phyloP scores from a whole-genome alignment of 2,113 vertebrate species.

The Mormyrus iriodes region DNA sequence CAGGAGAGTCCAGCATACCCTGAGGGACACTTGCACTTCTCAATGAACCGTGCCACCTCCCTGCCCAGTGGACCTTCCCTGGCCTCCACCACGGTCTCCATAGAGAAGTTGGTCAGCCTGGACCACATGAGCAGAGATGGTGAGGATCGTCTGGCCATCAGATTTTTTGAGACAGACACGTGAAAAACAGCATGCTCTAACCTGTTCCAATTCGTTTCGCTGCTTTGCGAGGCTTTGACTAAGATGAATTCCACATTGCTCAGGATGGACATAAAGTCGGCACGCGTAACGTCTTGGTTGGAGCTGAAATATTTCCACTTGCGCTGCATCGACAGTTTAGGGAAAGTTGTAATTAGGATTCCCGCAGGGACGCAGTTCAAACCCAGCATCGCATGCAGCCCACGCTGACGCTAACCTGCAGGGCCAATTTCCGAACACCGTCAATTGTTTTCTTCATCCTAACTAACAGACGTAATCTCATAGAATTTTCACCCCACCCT shows the following conservation, averaged over 20 bases:
- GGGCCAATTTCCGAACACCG: not conserved
- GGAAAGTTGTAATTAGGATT: not conserved
- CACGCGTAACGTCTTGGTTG: slow-evolving; percentile 66
- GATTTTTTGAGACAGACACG: not conserved
- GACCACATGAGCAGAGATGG: not conserved
- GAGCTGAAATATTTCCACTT: slow-evolving; percentile 89
- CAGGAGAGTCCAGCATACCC: slow-evolving; percentile 83
- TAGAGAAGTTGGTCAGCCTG: slow-evolving; percentile 83
- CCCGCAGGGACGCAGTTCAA: not conserved
- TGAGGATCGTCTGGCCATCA: not conserved
- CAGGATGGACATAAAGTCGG: slow-evolving; percentile 85
- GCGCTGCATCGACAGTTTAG: slow-evolving; percentile 57
- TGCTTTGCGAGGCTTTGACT: slow-evolving; percentile 83
- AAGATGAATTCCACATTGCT: slow-evolving; percentile 78
- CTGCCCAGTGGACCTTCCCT: slow-evolving; percentile 40
- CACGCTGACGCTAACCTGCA: not conserved
- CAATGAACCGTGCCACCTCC: slow-evolving; percentile 62
- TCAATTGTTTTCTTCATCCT: not conserved
- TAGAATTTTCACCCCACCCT: not conserved
- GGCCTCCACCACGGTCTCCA: slow-evolving; percentile 71
- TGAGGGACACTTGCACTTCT: slow-evolving; percentile 75
- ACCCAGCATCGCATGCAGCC: not conserved
- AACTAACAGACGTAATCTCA: not conserved
- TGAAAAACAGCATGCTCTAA: slow-evolving; percentile 35
- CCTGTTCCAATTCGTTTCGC: slow-evolving; percentile 84